Base-by-base conservation (phyloP, 53 echinoderm and acorn worm genomes). In the Apostichopus leukothele region DNA sequence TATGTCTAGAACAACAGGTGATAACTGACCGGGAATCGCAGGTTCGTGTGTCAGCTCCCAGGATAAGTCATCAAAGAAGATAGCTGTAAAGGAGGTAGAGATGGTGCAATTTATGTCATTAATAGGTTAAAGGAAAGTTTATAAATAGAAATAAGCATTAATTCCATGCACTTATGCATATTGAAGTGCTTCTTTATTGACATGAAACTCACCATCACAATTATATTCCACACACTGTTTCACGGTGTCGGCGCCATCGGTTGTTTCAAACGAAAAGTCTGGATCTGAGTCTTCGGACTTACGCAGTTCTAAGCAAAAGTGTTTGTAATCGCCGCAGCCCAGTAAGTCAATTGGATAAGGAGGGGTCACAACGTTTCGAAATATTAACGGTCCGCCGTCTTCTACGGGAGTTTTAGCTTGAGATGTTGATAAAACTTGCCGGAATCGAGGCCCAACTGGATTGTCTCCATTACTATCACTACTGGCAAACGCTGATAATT, bases 1-100 rank as follows among this genome's bases (percentile, higher is more conserved):
- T 18, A 87, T 87, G 5, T 87, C 88, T 53, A 87, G 50, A 19
- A 16, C 51, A 2, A 87, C 88, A 5, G 88, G 75, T 0, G 88
- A 53, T 53, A 6, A 16, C 8, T 52, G 9, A 22, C 75, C 88
- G 4, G 75, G 88, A 23, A 87, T 75, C 14, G 75, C 53, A 9
- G 54, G 19, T 50, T 9, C 22, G 21, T 53, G 14, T 8, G 18
- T 59, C n/a, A 87, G 52, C 25, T 73, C 75, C 88, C 88, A 87
- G 0, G 68, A n/a, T 20, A 87, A 52, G n/a, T 74, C 60, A 9
- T 87, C 88, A 53, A 75, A 50, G n/a, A 74, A 87, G 1, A 87
- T 75, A 12, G 74, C 88, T 87, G 54, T 6, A 61, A 25, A 25
- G 39, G 8, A 9, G 12, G 60, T 9, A 60, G 21, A 60, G 27